A percentile compares a stretch with the other conserved stretches of the same genome.
phyloP scores from a whole-genome alignment of 2,797 vertebrate species.

The Helostoma temminkii region DNA sequence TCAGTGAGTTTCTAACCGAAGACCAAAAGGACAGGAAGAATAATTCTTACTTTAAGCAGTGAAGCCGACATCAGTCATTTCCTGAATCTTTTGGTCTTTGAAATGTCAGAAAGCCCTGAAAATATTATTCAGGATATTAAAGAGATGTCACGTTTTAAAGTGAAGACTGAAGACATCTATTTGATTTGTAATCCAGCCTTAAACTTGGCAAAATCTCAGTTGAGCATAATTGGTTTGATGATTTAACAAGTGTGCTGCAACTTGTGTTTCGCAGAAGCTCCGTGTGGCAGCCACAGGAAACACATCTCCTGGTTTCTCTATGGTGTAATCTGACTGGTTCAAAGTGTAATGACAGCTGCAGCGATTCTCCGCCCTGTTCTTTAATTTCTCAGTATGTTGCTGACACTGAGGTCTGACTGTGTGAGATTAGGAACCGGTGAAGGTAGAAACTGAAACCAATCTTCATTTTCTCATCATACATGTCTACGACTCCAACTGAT shows the following conservation, averaged over 20 bases:
- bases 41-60: neutral
- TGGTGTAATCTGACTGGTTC: neutral
- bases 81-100: neutral
- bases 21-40: neutral
- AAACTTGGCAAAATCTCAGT: neutral
- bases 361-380: neutral
- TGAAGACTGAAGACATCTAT: too few species aligned
- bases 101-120: neutral
- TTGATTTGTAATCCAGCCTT: neutral
- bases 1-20: neutral
- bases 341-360: neutral
- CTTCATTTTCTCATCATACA: too few species aligned
- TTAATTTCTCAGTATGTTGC: neutral
- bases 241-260: neutral
- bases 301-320: neutral
- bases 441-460: neutral
- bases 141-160: neutral
- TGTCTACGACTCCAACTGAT: too few species aligned
- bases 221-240: neutral
- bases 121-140: neutral
- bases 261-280: neutral
- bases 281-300: constrained; percentile 3
- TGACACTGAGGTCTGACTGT: neutral
- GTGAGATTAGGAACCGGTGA: neutral
- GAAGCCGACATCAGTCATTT: neutral